These are phyloP conservation scores for Lucifuga dentata DNA, from an alignment of 2,113 vertebrate genomes.

Conservation along the genomic window DNA sequence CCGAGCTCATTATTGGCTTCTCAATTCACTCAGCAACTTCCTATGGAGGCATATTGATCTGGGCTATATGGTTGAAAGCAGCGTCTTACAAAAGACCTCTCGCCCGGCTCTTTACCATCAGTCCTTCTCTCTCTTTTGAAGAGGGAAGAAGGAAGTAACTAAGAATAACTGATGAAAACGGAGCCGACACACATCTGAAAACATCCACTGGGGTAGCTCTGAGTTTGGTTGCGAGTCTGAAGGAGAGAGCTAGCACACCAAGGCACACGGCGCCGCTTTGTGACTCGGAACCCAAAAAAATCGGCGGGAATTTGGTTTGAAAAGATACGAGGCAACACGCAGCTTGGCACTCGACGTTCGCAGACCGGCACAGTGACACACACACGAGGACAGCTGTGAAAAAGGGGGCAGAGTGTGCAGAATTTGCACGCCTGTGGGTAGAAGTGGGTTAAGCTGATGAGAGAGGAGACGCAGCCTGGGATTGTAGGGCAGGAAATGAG, in stretches of 20 bases:
- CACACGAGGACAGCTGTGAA: slow-evolving; percentile 9
- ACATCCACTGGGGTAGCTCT: slow-evolving; percentile 61
- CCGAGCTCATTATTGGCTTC: slow-evolving; percentile 74
- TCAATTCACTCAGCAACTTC: slow-evolving; percentile 68
- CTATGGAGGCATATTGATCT: slow-evolving; percentile 73
- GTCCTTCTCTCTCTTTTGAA: slow-evolving; percentile 27
- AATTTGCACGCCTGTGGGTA: slow-evolving; percentile 50
- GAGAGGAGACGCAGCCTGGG: slow-evolving; percentile 31
- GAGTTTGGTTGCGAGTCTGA: slow-evolving; percentile 57
- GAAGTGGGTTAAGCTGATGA: slow-evolving; percentile 50
- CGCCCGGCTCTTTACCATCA: slow-evolving; percentile 39
- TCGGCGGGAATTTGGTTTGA: slow-evolving; percentile 54
- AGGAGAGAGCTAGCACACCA: slow-evolving; percentile 45
- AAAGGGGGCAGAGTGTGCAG: slow-evolving; percentile 30
- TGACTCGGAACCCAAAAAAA: slow-evolving; percentile 57
- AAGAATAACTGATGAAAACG: slow-evolving; percentile 66
- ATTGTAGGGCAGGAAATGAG: background rate
- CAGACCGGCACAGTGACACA: slow-evolving; percentile 18
- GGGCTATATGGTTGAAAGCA: slow-evolving; percentile 62
- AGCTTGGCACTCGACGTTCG: slow-evolving; percentile 23
- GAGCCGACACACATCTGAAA: slow-evolving; percentile 48
- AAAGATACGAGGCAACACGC: slow-evolving; percentile 58
- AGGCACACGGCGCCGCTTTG: slow-evolving; percentile 50
- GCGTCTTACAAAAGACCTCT: slow-evolving; percentile 65
- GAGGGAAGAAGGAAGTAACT: slow-evolving; percentile 34